Evolutionary conservation across 2,888 invertebrate genomes (phyloP), one percentile per base, ranked within the genome.

Genomic region (Parapristionchus giblindavisi): DNA sequence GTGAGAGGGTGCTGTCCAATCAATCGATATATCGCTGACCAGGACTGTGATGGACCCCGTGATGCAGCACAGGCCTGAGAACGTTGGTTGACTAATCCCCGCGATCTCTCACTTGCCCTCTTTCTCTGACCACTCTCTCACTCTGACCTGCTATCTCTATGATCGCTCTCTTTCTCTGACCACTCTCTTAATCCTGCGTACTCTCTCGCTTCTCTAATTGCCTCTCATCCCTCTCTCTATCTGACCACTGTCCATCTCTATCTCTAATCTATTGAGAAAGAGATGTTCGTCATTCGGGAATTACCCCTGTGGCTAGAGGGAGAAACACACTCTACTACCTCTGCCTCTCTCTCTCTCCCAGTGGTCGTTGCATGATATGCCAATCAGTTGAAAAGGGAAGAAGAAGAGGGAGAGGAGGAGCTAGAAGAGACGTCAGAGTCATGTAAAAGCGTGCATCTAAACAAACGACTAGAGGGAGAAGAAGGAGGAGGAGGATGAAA

Each of bases 331-430:
- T 38, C 61, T 61, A 32, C 34, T 60, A 36, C 61, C 24, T 43
- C 63, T 65, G 40, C 60, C 40, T 17, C 24, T 61, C 63, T 29
- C 36, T 3, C 63, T 38, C 52, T 24, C 68, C 36, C 52, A 34
- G 36, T 24, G 27, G 17, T 40, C 70, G 36, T 56, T 29, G 43
- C 36, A 40, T 40, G 70, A 56, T 54, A 61, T 73, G 61, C 61
- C 60, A 61, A 73, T 73, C 73, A 73, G 51, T 61, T 61, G 48
- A 51, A 38, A 29, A 32, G 73, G 61, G 51, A 60, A 32, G 43
- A 43, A 60, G 40, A 60, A 36, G 61, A 73, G 73, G 61, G 73
- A 40, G 61, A 40, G 51, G 32, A 34, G 68, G 52, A 71, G 17
- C 6, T 34, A 54, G 54, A 40, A 40, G 51, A 54, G 40, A 54